Percentiles rank a stretch among this genome's conserved stretches.
Conservation (phyloP, 2,797 vertebrate species). For the Gouania willdenowi region DNA sequence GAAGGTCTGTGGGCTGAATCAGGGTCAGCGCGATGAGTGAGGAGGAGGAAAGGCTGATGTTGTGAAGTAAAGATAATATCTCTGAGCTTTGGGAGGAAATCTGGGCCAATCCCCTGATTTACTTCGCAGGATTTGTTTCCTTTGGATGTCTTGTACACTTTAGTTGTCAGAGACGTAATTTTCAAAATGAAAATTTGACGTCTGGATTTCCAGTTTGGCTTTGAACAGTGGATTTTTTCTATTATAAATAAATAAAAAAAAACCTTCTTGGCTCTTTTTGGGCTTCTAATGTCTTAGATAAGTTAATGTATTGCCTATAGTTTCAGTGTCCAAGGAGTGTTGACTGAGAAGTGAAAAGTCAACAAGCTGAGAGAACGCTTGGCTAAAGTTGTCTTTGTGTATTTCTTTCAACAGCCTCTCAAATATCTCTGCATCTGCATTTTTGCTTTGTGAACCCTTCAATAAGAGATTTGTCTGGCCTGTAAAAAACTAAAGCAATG, state of each 20-base stretch:
- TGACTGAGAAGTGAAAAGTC: conserved; percentile 13
- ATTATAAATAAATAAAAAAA: conserved; percentile 36
- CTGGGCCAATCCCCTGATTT: conserved; percentile 32
- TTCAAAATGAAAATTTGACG: conserved; percentile 47
- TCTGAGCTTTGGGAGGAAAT: conserved; percentile 29
- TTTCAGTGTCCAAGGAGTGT: conserved; percentile 12
- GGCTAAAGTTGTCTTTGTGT: conserved; percentile 17
- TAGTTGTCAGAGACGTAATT: conserved; percentile 19
- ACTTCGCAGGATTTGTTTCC: conserved; percentile 40
- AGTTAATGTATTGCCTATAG: conserved; percentile 26
- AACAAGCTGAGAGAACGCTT: conserved; percentile 10
- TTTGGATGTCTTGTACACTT: conserved; percentile 24
- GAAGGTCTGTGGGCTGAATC: neutral
- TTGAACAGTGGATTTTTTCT: conserved; percentile 4
- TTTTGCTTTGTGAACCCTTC: neutral
- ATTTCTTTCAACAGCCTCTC: conserved; percentile 23
- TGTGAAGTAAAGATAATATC: conserved; percentile 37
- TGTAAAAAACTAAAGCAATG: conserved; percentile 39
- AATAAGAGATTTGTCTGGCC: conserved; percentile 31
- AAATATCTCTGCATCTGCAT: conserved; percentile 3
- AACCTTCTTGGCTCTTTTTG: conserved; percentile 17
- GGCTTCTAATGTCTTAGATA: conserved; percentile 23
- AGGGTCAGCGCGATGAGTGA: conserved; percentile 29
- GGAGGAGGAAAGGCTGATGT: conserved; percentile 13
- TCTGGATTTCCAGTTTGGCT: conserved; percentile 41